Evolutionary conservation across 2,888 invertebrate genomes (phyloP), one percentile per base, ranked within the genome.

Genomic region (Sphecodes monilicornis): DNA sequence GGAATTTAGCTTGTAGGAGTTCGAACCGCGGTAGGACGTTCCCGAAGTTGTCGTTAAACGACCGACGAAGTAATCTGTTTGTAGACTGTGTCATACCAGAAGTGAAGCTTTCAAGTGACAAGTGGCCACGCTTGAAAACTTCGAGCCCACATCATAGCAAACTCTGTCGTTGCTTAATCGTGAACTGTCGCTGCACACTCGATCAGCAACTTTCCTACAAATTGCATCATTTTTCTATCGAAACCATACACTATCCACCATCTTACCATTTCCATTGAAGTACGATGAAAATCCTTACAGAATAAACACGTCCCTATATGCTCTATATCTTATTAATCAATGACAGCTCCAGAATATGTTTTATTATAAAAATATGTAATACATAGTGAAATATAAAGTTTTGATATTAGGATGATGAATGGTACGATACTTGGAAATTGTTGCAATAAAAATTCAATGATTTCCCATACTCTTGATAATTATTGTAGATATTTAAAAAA

Each of bases 11-110:
- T 69, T 3, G 36, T 8, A 46, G 70, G 68, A 60, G 80, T 80
- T 76, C 60, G 29, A 46, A 64, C 76, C 70, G 64, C 39, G 43
- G 18, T 26, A 18, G 76, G 46, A 75, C 50, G 29, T 64, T 41
- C 18, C n/a, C 41, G 43, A 71, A 76, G 73, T 76, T 80, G 18
- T 46, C 41, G 36, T 66, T 60, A 72, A 80, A 80, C 80, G 72
- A 76, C 72, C 80, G 76, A 43, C 71, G 43, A 79, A 80, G 80
- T 76, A 80, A 80, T 76, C 71, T 66, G 66, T 68, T 66, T 66
- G 66, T 41, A 50, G 73, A 57, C 73, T 66, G 60, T 43, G 32
- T 26, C 39, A 39, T 57, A 75, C 32, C 60, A 71, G 54, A 69
- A 57, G 70, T 43, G 80, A 76, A 71, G 50, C 76, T 39, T 66